phyloP scores from a whole-genome alignment of 2,113 vertebrate species.

The Willisornis vidua region DNA sequence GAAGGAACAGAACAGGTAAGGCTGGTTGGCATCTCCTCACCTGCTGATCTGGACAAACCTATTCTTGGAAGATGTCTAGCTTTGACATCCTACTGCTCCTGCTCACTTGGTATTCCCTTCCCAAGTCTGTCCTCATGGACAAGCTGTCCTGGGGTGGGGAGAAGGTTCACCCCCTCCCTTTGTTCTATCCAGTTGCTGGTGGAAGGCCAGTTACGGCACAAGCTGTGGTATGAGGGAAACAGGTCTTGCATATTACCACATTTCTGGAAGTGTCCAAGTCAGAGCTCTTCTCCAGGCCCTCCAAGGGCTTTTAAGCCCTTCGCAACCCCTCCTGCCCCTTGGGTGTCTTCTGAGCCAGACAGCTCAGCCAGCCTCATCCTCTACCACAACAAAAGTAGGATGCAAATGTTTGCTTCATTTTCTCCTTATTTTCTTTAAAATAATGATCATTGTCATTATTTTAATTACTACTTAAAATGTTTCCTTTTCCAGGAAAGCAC shows the following conservation, averaged over 20 bases:
- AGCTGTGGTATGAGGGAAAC: background rate
- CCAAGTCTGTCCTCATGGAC: background rate
- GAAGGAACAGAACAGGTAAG: background rate
- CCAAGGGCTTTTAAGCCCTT: background rate
- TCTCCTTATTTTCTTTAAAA: background rate
- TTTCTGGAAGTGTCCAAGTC: background rate
- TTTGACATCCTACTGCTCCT: background rate
- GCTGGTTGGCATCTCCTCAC: background rate
- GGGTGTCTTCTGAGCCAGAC: background rate
- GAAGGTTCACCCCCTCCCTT: background rate
- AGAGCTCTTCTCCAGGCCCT: background rate
- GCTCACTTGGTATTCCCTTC: background rate
- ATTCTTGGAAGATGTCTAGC: background rate
- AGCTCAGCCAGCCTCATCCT: background rate
- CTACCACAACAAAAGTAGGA: background rate
- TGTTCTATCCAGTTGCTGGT: background rate
- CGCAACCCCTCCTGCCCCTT: background rate
- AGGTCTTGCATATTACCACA: background rate
- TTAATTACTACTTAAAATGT: background rate
- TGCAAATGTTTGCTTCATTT: background rate
- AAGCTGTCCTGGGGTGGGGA: background rate
- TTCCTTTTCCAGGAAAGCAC: slow-evolving; percentile 4
- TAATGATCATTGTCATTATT: background rate
- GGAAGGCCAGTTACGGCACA: background rate
- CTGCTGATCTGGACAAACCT: background rate